Base-by-base conservation (phyloP, 2,888 invertebrate genomes). In the Corbicula japonica region DNA sequence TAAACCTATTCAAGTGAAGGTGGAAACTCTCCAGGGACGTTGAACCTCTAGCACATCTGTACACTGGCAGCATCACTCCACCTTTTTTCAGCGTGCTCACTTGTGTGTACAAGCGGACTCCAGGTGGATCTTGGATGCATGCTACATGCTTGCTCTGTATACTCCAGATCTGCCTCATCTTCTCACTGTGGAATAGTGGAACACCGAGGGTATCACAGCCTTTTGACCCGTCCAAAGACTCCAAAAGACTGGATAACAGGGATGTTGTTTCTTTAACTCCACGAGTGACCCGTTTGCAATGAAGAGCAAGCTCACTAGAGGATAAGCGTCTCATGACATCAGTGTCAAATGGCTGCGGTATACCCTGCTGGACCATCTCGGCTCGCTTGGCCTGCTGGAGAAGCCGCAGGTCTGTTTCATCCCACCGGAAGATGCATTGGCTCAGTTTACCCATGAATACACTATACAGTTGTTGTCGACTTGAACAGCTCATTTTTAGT, bases 41-140 rank as follows among this genome's bases (percentile, higher is more conserved):
- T 5, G 46, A 46, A 21, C 46, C 46, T 3, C 15, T 18, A 8
- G 46, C 15, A 46, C 46, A 46, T 46, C 46, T 5, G 46, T 21
- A 46, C 4, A 10, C 18, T 5, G 4, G 46, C 15, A 46, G 15
- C 46, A 21, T 4, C 6, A 8, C 21, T 18, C 4, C 46, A 21
- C 46, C 74, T 54, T 75, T 79, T 58, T 50, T 62, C 34, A 35
- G 26, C 1, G 62, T 32, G 38, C 74, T 58, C 46, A 61, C 66
- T 52, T 52, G 15, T 26, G 65, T 75, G 75, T 79, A 79, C 32
- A 79, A 54, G 23, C 32, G 56, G n/a, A 74, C 48, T n/a, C 48
- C 54, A 10, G 41, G 34, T 15, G 74, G 63, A 54, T 86, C 84
- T 61, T 85, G 84, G 54, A 85, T 70, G 58, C 83, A 85, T 26